Conservation (phyloP, 2,888 invertebrate genomes). For the Trissoscelio sp. region DNA sequence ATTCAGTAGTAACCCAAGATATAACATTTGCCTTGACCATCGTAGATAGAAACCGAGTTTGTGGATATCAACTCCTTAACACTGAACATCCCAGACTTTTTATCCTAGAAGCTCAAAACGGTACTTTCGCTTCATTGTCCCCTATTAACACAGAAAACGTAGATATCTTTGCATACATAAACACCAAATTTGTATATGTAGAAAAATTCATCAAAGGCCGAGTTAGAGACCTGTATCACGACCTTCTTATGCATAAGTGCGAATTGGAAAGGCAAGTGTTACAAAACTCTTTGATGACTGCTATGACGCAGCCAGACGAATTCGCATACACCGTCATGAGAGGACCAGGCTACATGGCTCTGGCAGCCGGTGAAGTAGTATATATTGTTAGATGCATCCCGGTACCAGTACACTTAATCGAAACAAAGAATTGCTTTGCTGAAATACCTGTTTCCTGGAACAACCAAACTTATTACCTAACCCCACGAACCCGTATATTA, state of each 20-base stretch:
- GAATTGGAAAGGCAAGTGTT: conserved; percentile 16
- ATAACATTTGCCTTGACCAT: no score
- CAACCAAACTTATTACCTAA: conserved; percentile 63
- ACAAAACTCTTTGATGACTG: neutral
- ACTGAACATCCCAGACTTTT: conserved; percentile 62
- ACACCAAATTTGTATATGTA: neutral
- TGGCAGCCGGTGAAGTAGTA: neutral
- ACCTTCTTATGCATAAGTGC: neutral
- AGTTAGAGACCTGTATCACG: neutral
- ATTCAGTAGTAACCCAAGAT: no score
- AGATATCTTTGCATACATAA: neutral
- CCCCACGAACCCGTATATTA: conserved; percentile 67
- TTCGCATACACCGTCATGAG: neutral
- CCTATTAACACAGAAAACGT: neutral
- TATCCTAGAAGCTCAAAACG: conserved; percentile 28
- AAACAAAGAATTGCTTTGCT: conserved; percentile 65
- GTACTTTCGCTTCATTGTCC: neutral
- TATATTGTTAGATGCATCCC: neutral
- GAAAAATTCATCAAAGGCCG: neutral
- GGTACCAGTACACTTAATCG: conserved; percentile 32
- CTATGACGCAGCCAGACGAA: neutral
- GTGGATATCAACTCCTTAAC: no score
- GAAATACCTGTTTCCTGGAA: conserved; percentile 16
- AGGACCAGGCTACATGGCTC: neutral
- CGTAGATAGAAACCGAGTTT: no score